These are phyloP conservation scores for Dryocosmus kuriphilus DNA, from an alignment of 2,888 invertebrate species.

Conservation along the genomic window DNA sequence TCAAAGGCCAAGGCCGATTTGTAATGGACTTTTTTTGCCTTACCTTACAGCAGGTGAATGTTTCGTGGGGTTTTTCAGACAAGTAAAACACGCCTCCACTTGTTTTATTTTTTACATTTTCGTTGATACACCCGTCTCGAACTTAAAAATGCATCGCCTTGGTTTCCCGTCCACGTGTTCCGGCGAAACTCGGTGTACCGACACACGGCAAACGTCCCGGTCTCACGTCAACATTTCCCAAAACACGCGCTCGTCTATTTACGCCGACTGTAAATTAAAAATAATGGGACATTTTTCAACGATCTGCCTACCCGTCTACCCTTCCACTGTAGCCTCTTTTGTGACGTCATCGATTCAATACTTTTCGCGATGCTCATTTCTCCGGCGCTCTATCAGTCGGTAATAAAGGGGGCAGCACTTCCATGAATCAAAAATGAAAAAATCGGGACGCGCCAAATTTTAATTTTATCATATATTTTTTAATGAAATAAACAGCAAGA, in stretches of 20 bases:
- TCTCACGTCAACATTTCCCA: conserved; percentile 24
- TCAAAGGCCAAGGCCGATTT: background rate
- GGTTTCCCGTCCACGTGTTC: conserved; percentile 29
- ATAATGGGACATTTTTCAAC: conserved; percentile 74
- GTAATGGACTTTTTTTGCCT: conserved; percentile 7
- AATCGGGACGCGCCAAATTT: conserved; percentile 1
- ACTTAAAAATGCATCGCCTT: conserved; percentile 5
- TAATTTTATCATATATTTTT: background rate
- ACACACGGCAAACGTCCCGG: background rate
- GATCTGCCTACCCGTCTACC: conserved; percentile 64
- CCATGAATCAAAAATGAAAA: conserved; percentile 1
- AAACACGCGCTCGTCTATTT: conserved; percentile 60
- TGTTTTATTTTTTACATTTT: conserved; percentile 43
- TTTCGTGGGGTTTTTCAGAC: background rate
- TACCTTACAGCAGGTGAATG: conserved; percentile 8
- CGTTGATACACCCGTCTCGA: background rate
- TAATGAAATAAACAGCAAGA: background rate
- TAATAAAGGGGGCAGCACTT: conserved; percentile 47
- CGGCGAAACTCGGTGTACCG: conserved; percentile 16
- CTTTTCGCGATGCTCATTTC: conserved; percentile 68
- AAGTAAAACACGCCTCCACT: conserved; percentile 46
- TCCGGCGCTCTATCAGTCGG: conserved; percentile 48
- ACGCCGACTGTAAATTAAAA: conserved; percentile 68
- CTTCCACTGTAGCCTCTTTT: conserved; percentile 74
- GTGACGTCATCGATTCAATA: conserved; percentile 78